phyloP scores from a whole-genome alignment of 2,113 vertebrate species.

The Sardina pilchardus region DNA sequence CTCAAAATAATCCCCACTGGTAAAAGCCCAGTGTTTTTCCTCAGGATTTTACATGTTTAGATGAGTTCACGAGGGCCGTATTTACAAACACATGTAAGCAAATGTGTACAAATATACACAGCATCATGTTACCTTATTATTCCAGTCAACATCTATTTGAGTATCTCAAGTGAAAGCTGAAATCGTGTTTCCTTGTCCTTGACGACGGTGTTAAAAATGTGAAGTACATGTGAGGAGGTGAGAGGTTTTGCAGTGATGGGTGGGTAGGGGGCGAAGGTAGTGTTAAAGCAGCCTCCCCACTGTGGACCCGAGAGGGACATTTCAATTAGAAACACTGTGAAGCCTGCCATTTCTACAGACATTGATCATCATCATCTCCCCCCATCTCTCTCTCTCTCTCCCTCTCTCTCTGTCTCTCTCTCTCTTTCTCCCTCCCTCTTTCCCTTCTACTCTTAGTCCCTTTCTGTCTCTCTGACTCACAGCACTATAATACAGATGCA shows the following conservation, averaged over 20 bases:
- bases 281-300: background rate
- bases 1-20: no score
- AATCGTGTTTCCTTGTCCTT: background rate
- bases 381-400: background rate
- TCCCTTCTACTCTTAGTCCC: background rate
- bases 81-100: background rate
- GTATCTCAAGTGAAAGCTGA: background rate
- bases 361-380: slow-evolving; percentile 53
- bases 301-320: background rate
- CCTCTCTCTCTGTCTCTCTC: background rate
- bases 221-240: no score
- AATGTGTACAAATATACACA: background rate
- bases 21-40: no score
- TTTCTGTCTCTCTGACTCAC: background rate
- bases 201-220: background rate
- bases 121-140: background rate
- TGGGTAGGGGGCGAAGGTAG: background rate
- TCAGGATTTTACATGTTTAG: no score
- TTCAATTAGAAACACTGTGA: slow-evolving; percentile 40
- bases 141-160: background rate
- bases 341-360: slow-evolving; percentile 27
- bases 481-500: slow-evolving; percentile 29
- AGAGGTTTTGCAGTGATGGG: no score
- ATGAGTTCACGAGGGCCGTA: background rate
- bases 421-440: background rate